Percentiles rank a stretch among this genome's conserved stretches.
Conservation (phyloP, 2,113 vertebrate species). For the Gymnorhina tibicen region DNA sequence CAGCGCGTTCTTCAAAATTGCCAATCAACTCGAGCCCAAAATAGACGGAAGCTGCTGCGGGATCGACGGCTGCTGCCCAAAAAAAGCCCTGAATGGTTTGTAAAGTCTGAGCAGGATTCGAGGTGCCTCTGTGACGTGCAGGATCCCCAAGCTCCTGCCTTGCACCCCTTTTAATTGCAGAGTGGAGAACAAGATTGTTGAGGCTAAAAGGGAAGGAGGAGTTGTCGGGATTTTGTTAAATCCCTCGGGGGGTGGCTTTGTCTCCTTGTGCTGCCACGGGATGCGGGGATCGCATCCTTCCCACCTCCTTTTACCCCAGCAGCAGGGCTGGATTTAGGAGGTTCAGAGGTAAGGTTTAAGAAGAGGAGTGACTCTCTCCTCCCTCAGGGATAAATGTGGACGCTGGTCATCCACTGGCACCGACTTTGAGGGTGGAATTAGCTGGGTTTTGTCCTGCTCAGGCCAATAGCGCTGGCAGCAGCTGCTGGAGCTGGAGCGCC, state of each 20-base stretch:
- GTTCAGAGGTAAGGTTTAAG: background rate
- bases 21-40: conserved; percentile 27
- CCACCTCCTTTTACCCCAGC: background rate
- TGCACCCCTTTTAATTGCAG: background rate
- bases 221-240: background rate
- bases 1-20: conserved; percentile 44
- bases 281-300: background rate
- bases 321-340: background rate
- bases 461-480: background rate
- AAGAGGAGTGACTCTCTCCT: background rate
- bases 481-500: background rate
- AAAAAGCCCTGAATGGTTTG: background rate
- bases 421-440: background rate
- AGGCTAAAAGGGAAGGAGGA: background rate
- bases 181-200: background rate
- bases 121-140: background rate
- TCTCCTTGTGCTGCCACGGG: background rate
- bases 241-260: background rate
- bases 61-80: background rate
- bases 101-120: background rate
- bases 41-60: background rate
- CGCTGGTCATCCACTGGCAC: too few relatives aligned
- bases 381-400: background rate
- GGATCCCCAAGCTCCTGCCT: background rate
- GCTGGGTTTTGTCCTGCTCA: background rate